phyloP scores from a whole-genome alignment of 2,113 vertebrate species.

The Myiagra hebetior region DNA sequence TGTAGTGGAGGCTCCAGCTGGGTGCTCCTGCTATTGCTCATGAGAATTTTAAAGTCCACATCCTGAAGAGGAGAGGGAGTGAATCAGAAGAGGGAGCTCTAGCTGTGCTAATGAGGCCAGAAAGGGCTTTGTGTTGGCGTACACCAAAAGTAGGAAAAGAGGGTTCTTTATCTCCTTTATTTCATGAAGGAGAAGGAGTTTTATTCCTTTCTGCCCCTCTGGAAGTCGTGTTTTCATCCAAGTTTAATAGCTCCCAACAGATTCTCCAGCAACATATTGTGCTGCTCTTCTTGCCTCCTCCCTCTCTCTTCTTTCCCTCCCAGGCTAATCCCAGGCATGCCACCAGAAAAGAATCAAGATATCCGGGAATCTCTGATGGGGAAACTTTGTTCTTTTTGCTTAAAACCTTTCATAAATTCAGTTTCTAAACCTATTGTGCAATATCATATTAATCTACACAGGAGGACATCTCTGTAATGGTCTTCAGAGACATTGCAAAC shows the following conservation, averaged over 20 bases:
- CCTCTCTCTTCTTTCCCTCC: neutral
- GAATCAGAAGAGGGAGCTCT: conserved; percentile 50
- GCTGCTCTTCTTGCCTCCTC: neutral
- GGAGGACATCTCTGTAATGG: neutral
- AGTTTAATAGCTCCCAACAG: neutral
- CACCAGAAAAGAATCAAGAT: neutral
- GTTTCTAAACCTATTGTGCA: neutral
- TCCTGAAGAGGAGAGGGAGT: neutral
- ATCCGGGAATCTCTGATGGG: neutral
- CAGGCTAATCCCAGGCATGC: neutral
- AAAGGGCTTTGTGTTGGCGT: neutral
- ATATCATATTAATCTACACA: neutral
- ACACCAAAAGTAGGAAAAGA: neutral
- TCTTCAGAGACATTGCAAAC: neutral
- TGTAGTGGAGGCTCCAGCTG: neutral
- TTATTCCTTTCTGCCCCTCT: neutral
- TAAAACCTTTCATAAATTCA: neutral
- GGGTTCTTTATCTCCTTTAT: neutral
- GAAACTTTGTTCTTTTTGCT: neutral
- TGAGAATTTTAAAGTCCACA: neutral
- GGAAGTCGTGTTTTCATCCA: neutral
- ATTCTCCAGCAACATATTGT: neutral
- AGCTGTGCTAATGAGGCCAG: neutral
- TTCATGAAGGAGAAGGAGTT: neutral
- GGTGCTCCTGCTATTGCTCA: neutral